Base-by-base conservation (phyloP, 1,140 invertebrate species). In the Rhyacophila brunnea region DNA sequence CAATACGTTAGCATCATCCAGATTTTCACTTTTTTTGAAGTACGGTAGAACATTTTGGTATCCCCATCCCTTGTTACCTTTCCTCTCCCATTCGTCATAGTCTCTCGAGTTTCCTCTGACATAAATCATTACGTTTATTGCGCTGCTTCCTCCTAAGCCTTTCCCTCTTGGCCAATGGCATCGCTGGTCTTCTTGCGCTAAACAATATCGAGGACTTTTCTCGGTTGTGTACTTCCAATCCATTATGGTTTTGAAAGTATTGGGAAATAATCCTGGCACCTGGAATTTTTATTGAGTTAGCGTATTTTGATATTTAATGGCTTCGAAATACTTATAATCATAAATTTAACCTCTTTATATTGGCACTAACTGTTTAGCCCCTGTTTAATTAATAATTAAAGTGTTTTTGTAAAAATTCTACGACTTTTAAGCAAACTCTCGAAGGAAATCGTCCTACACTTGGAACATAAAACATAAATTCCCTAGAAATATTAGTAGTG, bases 121-220 rank as follows among this genome's bases (percentile, higher is more conserved):
- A 66, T 84, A 86, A 13, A 81, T 75, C 81, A 86, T 83, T 11
- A 74, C 80, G 66, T 85, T 85, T n/a, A 84, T 66, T 6, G 75
- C 75, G 9, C 79, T 81, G 17, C 74, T 76, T n/a, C 83, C 83
- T 32, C 83, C 83, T 58, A 70, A 60, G 6, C 75, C 74, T 46
- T 71, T 71, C 5, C 73, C 75, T 53, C 72, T 67, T 6, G 79
- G 71, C 70, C 71, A 74, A 23, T 65, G 62, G 28, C 71, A 74
- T 42, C 71, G 66, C 55, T 73, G 60, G 20, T 60, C 52, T 38
- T 40, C 71, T 49, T 73, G 69, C 14, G 66, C 68, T 46, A 68
- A 65, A 66, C 78, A 79, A 3, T 67, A 67, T 1, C 65, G 65
- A 43, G 68, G 58, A 67, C 83, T 78, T 6, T 78, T 76, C 55